Base-by-base conservation (phyloP, 1,140 invertebrate species). In the Drosophila repleta region DNA sequence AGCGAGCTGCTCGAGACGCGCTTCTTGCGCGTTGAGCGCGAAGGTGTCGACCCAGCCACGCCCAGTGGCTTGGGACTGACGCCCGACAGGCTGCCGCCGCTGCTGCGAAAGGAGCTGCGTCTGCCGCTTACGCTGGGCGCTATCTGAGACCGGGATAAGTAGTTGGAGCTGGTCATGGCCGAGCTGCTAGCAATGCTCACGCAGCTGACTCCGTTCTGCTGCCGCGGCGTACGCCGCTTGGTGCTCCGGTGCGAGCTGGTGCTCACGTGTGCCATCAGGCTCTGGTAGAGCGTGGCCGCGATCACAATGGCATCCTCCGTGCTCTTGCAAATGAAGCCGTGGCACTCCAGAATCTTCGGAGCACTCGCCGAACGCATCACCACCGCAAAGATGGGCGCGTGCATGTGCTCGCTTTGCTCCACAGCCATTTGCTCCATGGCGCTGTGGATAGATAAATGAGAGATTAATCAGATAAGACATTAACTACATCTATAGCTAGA, bases 241-340 rank as follows among this genome's bases (percentile, higher is more conserved):
- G 85, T 90, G 64, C 78, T 91, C 3, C 89, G 62, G 26, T 90
- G 67, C 18, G 90, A 89, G 45, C 71, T 90, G 90, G 87, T 80
- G 77, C 88, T 91, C 92, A 97, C 95, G 89, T 97, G 96, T 21
- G 95, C 94, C 91, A 97, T 94, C 51, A 98, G 92, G 0, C 96
- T 96, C 90, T 97, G 96, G 91, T 97, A 98, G 46, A 97, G 93
- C 53, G 97, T 97, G 6, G 97, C 96, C 0, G 97, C 97, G 62
- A 97, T 96, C 0, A 97, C 96, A 26, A 98, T 96, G 20, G 97
- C 97, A 90, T 98, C 97, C 92, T 98, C 96, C 11, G 96, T 95
- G 76, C 94, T 95, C 81, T 95, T 95, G 92, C 97, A 98, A 62
- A 96, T 96, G 92, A 98, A 98, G 13, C 96, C 97, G 92, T 98